phyloP scores from a whole-genome alignment of 92 coral and sea anemone species.

The Desmophyllum pertusum region DNA sequence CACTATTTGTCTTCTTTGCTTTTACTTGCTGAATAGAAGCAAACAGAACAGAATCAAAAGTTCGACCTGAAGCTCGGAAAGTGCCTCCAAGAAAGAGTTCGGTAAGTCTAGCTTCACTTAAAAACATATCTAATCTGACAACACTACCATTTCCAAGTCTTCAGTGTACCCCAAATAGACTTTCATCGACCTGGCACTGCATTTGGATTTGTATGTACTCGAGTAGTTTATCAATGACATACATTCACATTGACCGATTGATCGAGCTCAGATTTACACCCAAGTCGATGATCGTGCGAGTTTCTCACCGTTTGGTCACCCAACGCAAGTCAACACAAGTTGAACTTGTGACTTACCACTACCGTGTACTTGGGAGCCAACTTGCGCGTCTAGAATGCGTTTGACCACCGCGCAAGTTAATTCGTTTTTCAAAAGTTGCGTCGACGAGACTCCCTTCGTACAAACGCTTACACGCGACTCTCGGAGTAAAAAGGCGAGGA shows the following conservation, averaged over 20 bases:
- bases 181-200: too few species aligned
- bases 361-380: not conserved
- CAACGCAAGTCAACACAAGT: not conserved
- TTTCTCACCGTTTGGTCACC: not conserved
- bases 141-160: not conserved
- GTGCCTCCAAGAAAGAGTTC: slow-evolving; percentile 83
- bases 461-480: too few species aligned
- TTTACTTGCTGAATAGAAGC: not conserved
- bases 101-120: slow-evolving; percentile 52
- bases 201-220: not conserved
- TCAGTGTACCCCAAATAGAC: too few species aligned
- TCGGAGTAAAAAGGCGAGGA: too few species aligned
- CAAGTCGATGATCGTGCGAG: too few species aligned
- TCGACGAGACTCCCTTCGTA: too few species aligned
- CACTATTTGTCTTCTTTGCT: not conserved
- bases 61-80: slow-evolving; percentile 52
- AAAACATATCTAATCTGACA: not conserved
- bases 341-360: not conserved
- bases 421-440: too few species aligned
- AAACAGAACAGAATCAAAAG: slow-evolving; percentile 33
- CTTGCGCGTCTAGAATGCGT: too few species aligned
- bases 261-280: too few species aligned
- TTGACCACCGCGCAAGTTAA: too few species aligned
- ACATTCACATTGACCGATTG: not conserved
- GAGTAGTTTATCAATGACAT: not conserved